Base-by-base conservation (phyloP, 2,888 invertebrate species). In the Nesidiocoris tenuis region DNA sequence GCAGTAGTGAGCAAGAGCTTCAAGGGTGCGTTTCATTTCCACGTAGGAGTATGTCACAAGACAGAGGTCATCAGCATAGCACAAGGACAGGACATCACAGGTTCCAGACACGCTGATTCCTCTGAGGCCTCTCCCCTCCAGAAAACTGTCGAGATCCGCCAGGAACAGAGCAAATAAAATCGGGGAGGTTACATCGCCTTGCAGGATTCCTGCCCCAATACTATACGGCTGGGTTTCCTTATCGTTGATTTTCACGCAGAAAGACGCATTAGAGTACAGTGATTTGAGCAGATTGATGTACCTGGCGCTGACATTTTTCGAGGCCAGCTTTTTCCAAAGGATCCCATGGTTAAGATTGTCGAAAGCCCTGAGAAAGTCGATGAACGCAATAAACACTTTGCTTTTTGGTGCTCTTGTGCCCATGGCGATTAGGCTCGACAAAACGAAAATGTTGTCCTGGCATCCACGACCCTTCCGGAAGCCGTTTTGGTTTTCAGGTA, bases 111-210 rank as follows among this genome's bases (percentile, higher is more conserved):
- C n/a, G 7, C 22, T 21, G 17, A 70, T 21, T 1, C 61, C 70
- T 18, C 59, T 56, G 18, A 56, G 57, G 1, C 70, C 70, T 57
- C 18, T 22, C 2, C 17, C 17, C 17, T 18, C 24, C 19, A 54
- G n/a, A 19, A 67, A 67, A 12, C 19, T 21, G 9, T 67, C 67
- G 21, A 67, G 54, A 22, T 67, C 67, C 12, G 67, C n/a, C 67
- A 67, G 7, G 19, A 21, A 67, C 9, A 67, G n/a, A 9, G 67
- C 54, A 67, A 67, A 67, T 18, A 67, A 21, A 2, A 67, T n/a
- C 21, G 67, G 67, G 12, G 67, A 67, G 21, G 54, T 25, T 16
- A 67, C 67, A 21, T 67, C 67, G 5, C 67, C 67, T 19, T 67
- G 67, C 67, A 67, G 21, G 21, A 67, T 55, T 18, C 66, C 66